Evolutionary conservation across 2,113 vertebrate genomes (phyloP), one percentile per base, ranked within the genome.

Genomic region (Archilochus colubris): DNA sequence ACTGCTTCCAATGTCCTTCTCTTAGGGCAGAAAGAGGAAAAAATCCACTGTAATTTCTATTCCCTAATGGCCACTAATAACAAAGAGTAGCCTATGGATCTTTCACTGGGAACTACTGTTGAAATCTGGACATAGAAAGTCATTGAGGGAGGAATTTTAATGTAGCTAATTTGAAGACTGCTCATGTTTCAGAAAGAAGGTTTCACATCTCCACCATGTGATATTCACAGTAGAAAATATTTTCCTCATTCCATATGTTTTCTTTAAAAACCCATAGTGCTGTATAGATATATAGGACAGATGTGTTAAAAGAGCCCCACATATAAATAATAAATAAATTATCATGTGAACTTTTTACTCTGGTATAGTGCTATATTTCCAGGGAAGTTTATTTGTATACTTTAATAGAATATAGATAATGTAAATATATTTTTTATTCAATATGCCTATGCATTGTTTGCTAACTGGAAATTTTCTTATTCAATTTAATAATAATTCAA

Each of bases 391-490:
- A 50, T 89, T 72, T 58, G 5, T 53, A 40, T 61, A 27, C 11
- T 72, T 83, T 83, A 61, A n/a, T 58, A 61, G 40, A 64, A 50
- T 21, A 79, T 54, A 28, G n/a, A 44, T 78, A 92, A 93, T 40
- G 23, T 24, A 78, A 89, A 59, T n/a, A 24, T 15, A 61, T 68
- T 81, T 91, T 48, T 77, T 91, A 43, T 73, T 89, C 33, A 91
- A 50, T 30, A 36, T 69, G 21, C 4, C 21, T 27, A 27, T 51
- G 24, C 72, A 66, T 76, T 93, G 11, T 93, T 86, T 94, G 44
- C 81, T 92, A 87, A 80, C 36, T 79, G 51, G 55, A 92, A 94
- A 89, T 73, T 82, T 69, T 86, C 74, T 46, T 85, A 76, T 84
- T 92, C n/a, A 79, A 19, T 74, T 89, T 87, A 91, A 89, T 50